phyloP scores from a whole-genome alignment of 1,140 invertebrate genomes.

The Drosophila pruinosa region DNA sequence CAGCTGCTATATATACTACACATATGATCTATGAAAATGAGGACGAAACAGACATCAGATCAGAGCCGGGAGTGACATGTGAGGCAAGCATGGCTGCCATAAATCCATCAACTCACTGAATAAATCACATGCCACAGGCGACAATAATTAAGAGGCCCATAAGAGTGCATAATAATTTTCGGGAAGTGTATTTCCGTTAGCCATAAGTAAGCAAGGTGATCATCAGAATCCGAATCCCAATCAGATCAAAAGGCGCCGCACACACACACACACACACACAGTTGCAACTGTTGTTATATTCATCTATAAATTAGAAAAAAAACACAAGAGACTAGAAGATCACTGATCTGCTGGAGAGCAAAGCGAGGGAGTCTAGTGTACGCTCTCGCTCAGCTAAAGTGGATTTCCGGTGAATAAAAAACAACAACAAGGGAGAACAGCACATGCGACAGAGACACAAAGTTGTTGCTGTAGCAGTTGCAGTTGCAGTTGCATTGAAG shows the following conservation, averaged over 20 bases:
- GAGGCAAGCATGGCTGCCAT: slow-evolving; percentile 67
- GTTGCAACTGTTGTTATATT: slow-evolving; percentile 59
- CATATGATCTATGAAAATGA: slow-evolving; percentile 56
- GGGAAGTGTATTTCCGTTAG: slow-evolving; percentile 71
- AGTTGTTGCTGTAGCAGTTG: slow-evolving; percentile 17
- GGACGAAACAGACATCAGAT: background rate
- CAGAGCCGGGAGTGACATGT: slow-evolving; percentile 11
- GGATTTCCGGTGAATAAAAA: slow-evolving; percentile 79
- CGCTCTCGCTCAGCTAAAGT: slow-evolving; percentile 51
- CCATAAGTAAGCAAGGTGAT: slow-evolving; percentile 56
- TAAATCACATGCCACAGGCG: slow-evolving; percentile 56
- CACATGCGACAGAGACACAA: slow-evolving; percentile 48
- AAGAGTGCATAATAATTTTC: slow-evolving; percentile 41
- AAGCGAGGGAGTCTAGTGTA: background rate
- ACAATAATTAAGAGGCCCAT: slow-evolving; percentile 62
- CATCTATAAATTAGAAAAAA: slow-evolving; percentile 63
- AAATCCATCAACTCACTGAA: slow-evolving; percentile 72
- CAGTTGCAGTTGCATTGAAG: slow-evolving; percentile 45
- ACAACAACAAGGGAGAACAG: slow-evolving; percentile 12
- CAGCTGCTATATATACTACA: slow-evolving; percentile 16
- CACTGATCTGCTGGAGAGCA: slow-evolving; percentile 34
- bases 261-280: slow-evolving; percentile 39
- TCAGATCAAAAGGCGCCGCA: slow-evolving; percentile 47
- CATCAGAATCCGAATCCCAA: slow-evolving; percentile 59
- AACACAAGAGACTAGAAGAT: slow-evolving; percentile 45